Conservation (phyloP, 1,140 invertebrate genomes). For the Diplogasteroides magnus region DNA sequence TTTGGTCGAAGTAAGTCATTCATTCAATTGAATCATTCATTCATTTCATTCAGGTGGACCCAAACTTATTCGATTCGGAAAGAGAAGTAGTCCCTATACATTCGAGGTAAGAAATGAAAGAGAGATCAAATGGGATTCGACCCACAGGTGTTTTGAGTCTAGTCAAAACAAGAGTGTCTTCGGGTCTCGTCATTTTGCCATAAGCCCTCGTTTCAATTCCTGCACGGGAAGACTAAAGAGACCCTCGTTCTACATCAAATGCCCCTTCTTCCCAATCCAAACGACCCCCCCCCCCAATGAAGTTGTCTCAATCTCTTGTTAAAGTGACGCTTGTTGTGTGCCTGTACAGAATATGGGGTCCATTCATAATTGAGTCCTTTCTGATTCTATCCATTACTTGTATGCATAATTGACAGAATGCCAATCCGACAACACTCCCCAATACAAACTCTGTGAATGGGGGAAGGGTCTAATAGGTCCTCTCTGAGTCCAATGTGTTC, state of each 20-base stretch:
- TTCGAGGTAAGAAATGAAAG: neutral
- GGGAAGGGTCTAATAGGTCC: no score
- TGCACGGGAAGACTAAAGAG: neutral
- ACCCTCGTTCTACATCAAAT: slow-evolving; percentile 2
- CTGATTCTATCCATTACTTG: no score
- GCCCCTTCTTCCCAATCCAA: neutral
- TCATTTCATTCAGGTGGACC: slow-evolving; percentile 10
- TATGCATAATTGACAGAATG: no score
- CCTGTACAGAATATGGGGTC: no score
- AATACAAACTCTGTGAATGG: no score
- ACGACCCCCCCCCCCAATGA: neutral
- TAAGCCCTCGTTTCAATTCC: neutral
- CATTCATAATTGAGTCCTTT: no score
- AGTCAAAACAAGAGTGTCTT: neutral
- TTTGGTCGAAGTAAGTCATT: no score
- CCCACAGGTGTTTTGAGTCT: neutral
- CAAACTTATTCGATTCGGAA: slow-evolving; percentile 26
- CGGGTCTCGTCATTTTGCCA: neutral
- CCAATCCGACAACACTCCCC: no score
- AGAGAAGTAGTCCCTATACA: neutral
- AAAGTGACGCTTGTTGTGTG: no score
- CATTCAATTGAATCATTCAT: neutral
- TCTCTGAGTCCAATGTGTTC: no score
- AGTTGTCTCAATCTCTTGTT: no score
- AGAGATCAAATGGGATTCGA: neutral